Evolutionary conservation across 2,888 invertebrate species (phyloP).

Genomic region (Cactoblastis cactorum): DNA sequence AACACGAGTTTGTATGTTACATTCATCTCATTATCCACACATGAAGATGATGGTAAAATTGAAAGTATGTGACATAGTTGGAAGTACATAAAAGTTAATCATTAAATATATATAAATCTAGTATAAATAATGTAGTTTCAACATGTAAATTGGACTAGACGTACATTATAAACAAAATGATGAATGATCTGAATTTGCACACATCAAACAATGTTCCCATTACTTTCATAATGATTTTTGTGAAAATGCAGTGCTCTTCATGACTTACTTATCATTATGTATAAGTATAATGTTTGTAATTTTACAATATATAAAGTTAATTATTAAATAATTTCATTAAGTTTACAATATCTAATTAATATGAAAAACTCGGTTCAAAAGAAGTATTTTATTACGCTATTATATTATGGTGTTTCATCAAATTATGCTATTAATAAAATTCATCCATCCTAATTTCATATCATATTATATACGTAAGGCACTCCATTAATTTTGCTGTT

Average conservation of each 20-base stretch:
- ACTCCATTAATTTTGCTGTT: constrained; percentile 76
- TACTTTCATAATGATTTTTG: constrained; percentile 16
- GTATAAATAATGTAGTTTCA: background rate
- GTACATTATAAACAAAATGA: background rate
- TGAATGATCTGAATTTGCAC: constrained; percentile 1
- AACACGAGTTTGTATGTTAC: background rate
- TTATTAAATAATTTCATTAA: constrained; percentile 56
- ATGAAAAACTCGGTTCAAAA: constrained; percentile 63
- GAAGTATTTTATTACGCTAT: constrained; percentile 64
- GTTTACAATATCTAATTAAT: constrained; percentile 60
- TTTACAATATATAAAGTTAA: constrained; percentile 41
- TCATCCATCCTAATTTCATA: constrained; percentile 76
- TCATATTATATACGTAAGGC: constrained; percentile 79
- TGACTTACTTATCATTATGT: constrained; percentile 32
- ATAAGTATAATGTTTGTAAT: constrained; percentile 29
- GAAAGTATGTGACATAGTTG: background rate
- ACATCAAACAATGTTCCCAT: constrained; percentile 17
- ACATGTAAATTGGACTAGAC: background rate
- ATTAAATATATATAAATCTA: background rate
- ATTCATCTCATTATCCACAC: too few relatives aligned
- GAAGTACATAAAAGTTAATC: background rate
- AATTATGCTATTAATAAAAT: constrained; percentile 79
- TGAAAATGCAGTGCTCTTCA: constrained; percentile 44
- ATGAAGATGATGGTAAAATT: background rate
- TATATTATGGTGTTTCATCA: constrained; percentile 75